Evolutionary conservation across 2,113 vertebrate genomes (phyloP), one percentile per base, ranked within the genome.

Genomic region (Lepus europaeus): DNA sequence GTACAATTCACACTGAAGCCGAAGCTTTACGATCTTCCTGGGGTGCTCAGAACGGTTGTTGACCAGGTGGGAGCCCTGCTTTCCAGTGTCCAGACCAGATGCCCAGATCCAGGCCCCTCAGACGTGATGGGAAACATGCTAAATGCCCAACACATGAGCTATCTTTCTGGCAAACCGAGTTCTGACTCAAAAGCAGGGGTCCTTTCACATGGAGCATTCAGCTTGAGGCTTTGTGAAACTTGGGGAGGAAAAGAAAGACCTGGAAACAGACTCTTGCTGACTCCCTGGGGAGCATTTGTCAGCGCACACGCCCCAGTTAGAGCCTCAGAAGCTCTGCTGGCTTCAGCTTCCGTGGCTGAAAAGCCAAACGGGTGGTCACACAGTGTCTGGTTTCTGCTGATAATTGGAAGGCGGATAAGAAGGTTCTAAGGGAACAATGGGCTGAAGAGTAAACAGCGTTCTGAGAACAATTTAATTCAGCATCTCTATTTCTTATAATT

Each of bases 371-470:
- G 76, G 91, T 93, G 92, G 56, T 97, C 81, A 77, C 83, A 91
- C 66, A 27, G 83, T 97, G 95, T 97, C 82, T 97, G 96, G 87
- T 95, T 96, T 97, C 56, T 90, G 93, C 93, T 97, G 96, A 97
- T 97, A 97, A 97, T 90, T 94, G 51, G 39, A 89, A 91, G 80
- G 79, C 89, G 95, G 56, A 93, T 95, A 95, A 98, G 90, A 90
- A 96, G 96, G 94, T 94, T 93, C 96, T 78, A 94, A 96, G 90
- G 69, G 96, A 97, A 96, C 83, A 95, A 91, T 33, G 36, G 76
- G 12, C 86, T 87, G n/a, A 94, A 93, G 95, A 96, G 66, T 66
- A 96, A 97, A 93, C 63, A 95, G 61, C 20, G 74, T 90, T 87
- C 59, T 53, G 59, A 86, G 92, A 92, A 87, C 49, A 94, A 81